Conservation (phyloP, 2,113 vertebrate genomes). For the Forbesichthys papilliferus region DNA sequence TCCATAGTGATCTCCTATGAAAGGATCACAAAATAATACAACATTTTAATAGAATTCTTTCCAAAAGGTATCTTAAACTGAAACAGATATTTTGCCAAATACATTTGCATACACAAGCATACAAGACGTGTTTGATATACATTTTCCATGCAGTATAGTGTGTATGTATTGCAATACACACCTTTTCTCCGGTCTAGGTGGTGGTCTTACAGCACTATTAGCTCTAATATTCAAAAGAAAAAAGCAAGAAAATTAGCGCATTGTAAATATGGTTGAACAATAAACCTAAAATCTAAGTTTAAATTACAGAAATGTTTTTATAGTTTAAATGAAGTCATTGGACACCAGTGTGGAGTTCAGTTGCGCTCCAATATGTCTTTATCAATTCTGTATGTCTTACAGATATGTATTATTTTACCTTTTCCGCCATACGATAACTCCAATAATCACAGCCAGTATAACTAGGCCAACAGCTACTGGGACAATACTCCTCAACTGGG, state of each 20-base stretch:
- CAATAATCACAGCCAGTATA: slow-evolving; percentile 32
- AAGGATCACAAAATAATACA: not conserved
- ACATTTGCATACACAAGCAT: too few relatives aligned
- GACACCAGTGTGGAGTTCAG: not conserved
- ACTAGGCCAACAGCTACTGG: slow-evolving; percentile 15
- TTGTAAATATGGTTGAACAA: not conserved
- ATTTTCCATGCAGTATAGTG: too few relatives aligned
- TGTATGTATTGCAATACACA: not conserved
- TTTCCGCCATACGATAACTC: slow-evolving; percentile 39
- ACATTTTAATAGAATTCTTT: not conserved
- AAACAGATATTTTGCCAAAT: not conserved
- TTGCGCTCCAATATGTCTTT: not conserved
- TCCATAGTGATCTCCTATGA: slow-evolving; percentile 43
- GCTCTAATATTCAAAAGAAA: not conserved
- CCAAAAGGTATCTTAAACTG: not conserved
- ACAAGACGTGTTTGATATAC: too few relatives aligned
- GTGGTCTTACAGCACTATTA: slow-evolving; percentile 3
- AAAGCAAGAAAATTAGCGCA: not conserved
- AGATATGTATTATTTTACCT: slow-evolving; percentile 18
- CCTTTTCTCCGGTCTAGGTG: slow-evolving; percentile 56
- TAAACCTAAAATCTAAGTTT: too few relatives aligned
- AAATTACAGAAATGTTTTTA: too few relatives aligned
- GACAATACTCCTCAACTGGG: slow-evolving; percentile 25
- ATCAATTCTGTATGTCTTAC: not conserved
- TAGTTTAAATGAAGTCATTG: too few relatives aligned